Conservation (phyloP, 2,113 vertebrate species). For the Lipophrys pholis region DNA sequence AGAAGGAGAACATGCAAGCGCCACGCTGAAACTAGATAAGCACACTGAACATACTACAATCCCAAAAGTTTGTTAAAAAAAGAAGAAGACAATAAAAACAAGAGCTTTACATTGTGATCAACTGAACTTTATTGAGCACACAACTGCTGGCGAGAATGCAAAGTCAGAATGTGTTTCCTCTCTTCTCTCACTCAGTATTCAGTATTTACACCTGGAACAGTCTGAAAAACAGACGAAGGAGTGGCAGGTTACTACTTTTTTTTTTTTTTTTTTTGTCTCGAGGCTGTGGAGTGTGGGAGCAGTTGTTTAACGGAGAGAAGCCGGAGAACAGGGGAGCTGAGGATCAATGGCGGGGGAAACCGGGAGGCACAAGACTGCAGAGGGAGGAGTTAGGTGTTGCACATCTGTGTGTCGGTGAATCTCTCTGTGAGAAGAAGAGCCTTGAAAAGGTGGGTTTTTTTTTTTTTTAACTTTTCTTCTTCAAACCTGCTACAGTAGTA, state of each 20-base stretch:
- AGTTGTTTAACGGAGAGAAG: conserved; percentile 7
- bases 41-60: too few species aligned
- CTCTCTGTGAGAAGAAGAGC: neutral
- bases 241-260: neutral
- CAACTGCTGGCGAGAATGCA: conserved; percentile 94
- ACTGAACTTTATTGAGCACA: conserved; percentile 95
- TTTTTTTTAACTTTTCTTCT: conserved; percentile 15
- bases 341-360: conserved; percentile 46
- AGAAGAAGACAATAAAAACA: neutral
- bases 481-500: conserved; percentile 4
- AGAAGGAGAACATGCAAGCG: too few species aligned
- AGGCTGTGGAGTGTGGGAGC: neutral
- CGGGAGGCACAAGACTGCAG: conserved; percentile 6
- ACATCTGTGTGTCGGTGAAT: conserved; percentile 10
- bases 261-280: too few species aligned
- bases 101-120: conserved; percentile 1
- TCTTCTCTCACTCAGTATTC: conserved; percentile 86
- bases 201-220: conserved; percentile 95
- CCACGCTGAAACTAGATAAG: too few species aligned
- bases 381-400: conserved; percentile 5
- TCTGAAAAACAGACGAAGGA: conserved; percentile 50
- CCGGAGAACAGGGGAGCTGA: conserved; percentile 80
- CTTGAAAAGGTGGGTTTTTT: conserved; percentile 19
- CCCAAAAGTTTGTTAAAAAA: too few species aligned
- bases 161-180: conserved; percentile 88